Base-by-base conservation (phyloP, 2,113 vertebrate genomes). In the Triplophysa rosa region DNA sequence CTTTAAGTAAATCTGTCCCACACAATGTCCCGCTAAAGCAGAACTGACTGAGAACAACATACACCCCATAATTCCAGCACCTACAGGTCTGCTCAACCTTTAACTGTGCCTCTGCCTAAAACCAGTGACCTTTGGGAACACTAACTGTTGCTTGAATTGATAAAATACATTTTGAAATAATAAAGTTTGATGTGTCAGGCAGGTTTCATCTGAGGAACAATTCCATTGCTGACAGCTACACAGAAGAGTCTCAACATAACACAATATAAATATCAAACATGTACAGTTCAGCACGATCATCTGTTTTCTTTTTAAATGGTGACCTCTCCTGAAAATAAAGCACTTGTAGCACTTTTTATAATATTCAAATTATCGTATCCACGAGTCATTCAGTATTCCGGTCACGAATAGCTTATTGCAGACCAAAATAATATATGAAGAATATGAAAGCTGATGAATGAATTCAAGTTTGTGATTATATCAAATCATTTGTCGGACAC, bases 331-430 rank as follows among this genome's bases (percentile, higher is more conserved):
- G 67, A 77, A 80, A 81, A 68, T 71, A 68, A 87, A 76, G 87
- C 88, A 90, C 85, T 75, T 81, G 56, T 61, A 83, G 87, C 87
- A 87, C 87, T 89, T 88, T 87, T 85, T 75, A 63, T 71, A 68
- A 74, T 19, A 64, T n/a, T 10, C 24, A 26, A 56, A 81, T 70
- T 56, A 47, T 52, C 70, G 37, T 33, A 78, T 67, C 66, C 68
- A 78, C 78, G 33, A 73, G 74, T 59, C 61, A 68, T 79, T 65
- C 79, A 75, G 80, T 84, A 75, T 81, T 84, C 65, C 61, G 64
- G 33, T 66, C 78, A 67, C 65, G 19, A 67, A 79, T 63, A 75
- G 61, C 58, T 80, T 40, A 63, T 49, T 37, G 23, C 29, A 70
- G 73, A 66, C 74, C 73, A 71, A 75, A 62, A 14, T n/a, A 45